Conservation (phyloP, 1,140 invertebrate genomes). For the Macrocentrus cingulum region DNA sequence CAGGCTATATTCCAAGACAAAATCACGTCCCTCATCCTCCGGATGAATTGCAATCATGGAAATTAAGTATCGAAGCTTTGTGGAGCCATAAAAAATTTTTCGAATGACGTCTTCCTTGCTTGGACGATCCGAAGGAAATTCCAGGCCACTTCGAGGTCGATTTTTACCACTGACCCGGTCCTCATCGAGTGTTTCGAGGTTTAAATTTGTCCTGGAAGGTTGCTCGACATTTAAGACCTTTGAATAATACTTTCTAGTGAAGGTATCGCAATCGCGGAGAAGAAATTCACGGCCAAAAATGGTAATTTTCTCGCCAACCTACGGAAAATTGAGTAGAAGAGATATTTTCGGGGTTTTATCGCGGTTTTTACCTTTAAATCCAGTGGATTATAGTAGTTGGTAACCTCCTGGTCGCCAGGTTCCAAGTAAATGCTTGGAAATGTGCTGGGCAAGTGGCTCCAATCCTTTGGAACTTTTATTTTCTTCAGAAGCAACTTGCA, state of each 20-base stretch:
- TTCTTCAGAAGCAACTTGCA: conserved; percentile 72
- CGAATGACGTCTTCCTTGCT: conserved; percentile 70
- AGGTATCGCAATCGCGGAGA: conserved; percentile 77
- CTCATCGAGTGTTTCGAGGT: background rate
- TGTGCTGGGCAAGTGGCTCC: conserved; percentile 62
- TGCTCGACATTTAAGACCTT: conserved; percentile 56
- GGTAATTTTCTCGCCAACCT: conserved; percentile 69
- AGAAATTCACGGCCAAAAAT: conserved; percentile 72
- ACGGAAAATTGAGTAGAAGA: too few relatives aligned
- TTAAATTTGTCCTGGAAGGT: conserved; percentile 39
- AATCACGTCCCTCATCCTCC: conserved; percentile 67
- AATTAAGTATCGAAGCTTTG: conserved; percentile 68
- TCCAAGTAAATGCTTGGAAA: conserved; percentile 66
- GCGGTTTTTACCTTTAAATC: conserved; percentile 66
- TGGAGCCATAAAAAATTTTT: conserved; percentile 65
- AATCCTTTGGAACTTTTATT: conserved; percentile 78
- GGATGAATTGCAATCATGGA: conserved; percentile 68
- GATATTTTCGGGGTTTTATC: too few relatives aligned
- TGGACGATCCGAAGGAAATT: conserved; percentile 68
- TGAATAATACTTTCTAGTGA: conserved; percentile 75
- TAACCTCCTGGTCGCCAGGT: conserved; percentile 67
- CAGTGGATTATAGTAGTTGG: conserved; percentile 72
- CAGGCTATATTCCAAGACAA: conserved; percentile 69
- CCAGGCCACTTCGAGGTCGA: conserved; percentile 74
- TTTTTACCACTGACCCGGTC: conserved; percentile 53